Evolutionary conservation across 2,888 invertebrate genomes (phyloP), one percentile per base, ranked within the genome.

Genomic region (Diadromus collaris): DNA sequence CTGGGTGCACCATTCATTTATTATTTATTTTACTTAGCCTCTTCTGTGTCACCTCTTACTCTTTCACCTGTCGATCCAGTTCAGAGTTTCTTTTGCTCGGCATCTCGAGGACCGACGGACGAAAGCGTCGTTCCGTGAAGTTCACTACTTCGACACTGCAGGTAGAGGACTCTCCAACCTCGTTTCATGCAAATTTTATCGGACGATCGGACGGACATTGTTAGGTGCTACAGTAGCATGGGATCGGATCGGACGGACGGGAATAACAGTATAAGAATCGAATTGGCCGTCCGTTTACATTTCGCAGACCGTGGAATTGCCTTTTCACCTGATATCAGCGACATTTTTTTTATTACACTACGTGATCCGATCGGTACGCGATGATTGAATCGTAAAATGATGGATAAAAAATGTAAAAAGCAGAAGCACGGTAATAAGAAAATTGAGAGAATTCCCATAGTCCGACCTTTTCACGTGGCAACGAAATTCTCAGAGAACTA

Each of bases 101-200:
- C 44, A 63, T 69, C 72, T 61, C 51, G 41, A 21, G 27, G 60
- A 56, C 44, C 54, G 13, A 46, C 46, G 24, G 38, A 67, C 60
- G 19, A 60, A 34, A 34, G 16, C 24, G 46, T 34, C 46, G 46
- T 21, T 34, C 46, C 34, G 16, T 44, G 24, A 41, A 65, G 38
- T 54, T n/a, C 21, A 24, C n/a, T 9, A 34, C 61, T 34, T 73
- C 29, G 10, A 41, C 46, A 13, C 19, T 51, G 27, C 19, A 24
- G 38, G 5, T 5, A 38, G 21, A 21, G 9, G 24, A 79, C 24
- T 29, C 56, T 54, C 3, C 38, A 41, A 24, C 58, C 51, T 16
- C 19, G 58, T 60, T 68, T 78, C 65, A 80, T 80, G 80, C 80
- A 80, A 77, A 80, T 80, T 76, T 80, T 51, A 77, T 80, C 74